phyloP scores from a whole-genome alignment of 1,140 invertebrate species.

The Heliconius nattereri region DNA sequence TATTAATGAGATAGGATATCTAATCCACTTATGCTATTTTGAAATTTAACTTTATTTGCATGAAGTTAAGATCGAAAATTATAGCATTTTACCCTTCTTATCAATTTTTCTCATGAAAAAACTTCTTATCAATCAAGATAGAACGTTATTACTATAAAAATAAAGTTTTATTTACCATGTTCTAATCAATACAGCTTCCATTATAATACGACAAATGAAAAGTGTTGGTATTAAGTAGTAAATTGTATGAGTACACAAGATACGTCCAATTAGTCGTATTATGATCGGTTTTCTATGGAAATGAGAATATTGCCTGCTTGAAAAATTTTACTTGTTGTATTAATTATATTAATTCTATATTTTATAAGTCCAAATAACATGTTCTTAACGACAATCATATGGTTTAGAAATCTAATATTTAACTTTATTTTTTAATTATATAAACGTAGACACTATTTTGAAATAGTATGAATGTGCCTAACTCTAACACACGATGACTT shows the following conservation, averaged over 20 bases:
- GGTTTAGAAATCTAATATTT: too few relatives aligned
- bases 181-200: conserved; percentile 15
- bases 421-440: too few relatives aligned
- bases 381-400: too few relatives aligned
- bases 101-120: background rate
- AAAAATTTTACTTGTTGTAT: background rate
- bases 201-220: conserved; percentile 31
- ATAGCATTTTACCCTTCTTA: background rate
- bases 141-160: background rate
- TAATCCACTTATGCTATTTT: background rate
- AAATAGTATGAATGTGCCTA: too few relatives aligned
- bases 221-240: conserved; percentile 27
- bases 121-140: background rate
- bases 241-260: conserved; percentile 23
- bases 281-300: conserved; percentile 25
- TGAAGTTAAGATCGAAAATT: background rate
- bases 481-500: too few relatives aligned
- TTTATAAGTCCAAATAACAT: too few relatives aligned
- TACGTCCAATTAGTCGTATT: conserved; percentile 33
- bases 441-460: too few relatives aligned
- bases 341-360: too few relatives aligned
- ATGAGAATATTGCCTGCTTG: conserved; percentile 21
- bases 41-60: background rate
- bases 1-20: background rate
- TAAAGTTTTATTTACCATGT: background rate